Evolutionary conservation across 1,140 invertebrate species (phyloP).

Genomic region (Neodiprion fabricii): DNA sequence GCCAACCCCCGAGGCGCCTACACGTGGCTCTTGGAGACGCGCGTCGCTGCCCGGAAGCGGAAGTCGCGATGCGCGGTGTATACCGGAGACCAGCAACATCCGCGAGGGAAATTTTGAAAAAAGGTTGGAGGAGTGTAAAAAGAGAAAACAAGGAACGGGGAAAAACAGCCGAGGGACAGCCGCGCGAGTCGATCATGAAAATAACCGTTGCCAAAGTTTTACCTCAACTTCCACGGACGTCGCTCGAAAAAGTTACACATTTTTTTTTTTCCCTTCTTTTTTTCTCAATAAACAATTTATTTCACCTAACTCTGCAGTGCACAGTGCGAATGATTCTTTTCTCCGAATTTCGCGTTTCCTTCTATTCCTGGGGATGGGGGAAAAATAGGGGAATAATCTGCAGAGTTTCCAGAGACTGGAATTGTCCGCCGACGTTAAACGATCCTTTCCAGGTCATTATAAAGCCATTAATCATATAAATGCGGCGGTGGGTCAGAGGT

Average conservation of each 20-base stretch:
- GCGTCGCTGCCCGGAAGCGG: conserved; percentile 11
- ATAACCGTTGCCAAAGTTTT: no score
- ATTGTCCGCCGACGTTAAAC: background rate
- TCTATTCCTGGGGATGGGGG: no score
- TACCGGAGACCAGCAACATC: conserved; percentile 25
- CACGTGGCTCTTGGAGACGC: background rate
- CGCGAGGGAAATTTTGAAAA: conserved; percentile 21
- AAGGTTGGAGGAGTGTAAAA: conserved; percentile 8
- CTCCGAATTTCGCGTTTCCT: no score
- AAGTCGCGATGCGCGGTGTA: background rate
- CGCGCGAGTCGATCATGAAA: background rate
- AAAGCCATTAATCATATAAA: conserved; percentile 49
- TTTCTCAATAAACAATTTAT: no score
- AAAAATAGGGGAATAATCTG: no score
- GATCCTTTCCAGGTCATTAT: conserved; percentile 35
- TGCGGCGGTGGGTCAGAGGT: conserved; percentile 26
- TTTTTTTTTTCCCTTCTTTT: no score
- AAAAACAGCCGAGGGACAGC: conserved; percentile 7
- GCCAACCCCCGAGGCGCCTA: conserved; percentile 16
- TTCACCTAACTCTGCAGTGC: no score
- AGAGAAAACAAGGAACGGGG: conserved; percentile 15
- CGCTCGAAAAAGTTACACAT: no score
- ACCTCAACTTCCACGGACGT: no score
- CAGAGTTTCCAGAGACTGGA: no score
- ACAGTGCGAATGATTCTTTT: no score